Evolutionary conservation across 2,797 vertebrate species (phyloP).

Genomic region (Poecilia gillii): DNA sequence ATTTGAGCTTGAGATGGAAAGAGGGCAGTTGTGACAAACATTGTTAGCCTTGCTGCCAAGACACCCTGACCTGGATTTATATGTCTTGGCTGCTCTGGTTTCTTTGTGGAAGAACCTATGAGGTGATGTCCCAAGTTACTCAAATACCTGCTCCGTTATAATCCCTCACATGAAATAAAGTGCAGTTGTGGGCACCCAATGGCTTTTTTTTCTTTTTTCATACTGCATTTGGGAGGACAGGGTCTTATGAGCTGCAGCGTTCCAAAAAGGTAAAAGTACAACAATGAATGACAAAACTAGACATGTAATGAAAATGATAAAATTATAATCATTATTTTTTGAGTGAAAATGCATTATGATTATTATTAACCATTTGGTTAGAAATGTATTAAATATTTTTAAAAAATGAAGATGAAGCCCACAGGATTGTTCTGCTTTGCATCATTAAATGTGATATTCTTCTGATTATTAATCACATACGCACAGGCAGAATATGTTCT

Average conservation of each 20-base stretch:
- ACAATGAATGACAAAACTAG: not conserved
- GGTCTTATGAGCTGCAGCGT: not conserved
- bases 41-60: constrained; percentile 72
- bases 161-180: constrained; percentile 22
- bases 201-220: not conserved
- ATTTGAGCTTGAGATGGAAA: constrained; percentile 78
- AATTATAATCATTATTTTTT: not conserved
- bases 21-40: constrained; percentile 83
- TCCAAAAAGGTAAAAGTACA: not conserved
- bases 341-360: not conserved
- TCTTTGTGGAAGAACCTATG: constrained; percentile 50
- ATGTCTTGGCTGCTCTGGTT: constrained; percentile 71
- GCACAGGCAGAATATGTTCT: not conserved
- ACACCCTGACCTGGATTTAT: constrained; percentile 67
- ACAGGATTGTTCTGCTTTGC: not conserved
- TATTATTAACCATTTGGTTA: not conserved
- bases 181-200: constrained; percentile 5
- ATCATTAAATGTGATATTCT: not conserved
- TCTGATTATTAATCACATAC: not conserved
- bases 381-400: not conserved
- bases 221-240: not conserved
- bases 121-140: constrained; percentile 65
- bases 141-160: constrained; percentile 58
- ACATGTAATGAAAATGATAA: not conserved
- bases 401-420: not conserved